These are phyloP conservation scores for Serranus cabrilla DNA, from an alignment of 2,797 vertebrate genomes.

Conservation along the genomic window DNA sequence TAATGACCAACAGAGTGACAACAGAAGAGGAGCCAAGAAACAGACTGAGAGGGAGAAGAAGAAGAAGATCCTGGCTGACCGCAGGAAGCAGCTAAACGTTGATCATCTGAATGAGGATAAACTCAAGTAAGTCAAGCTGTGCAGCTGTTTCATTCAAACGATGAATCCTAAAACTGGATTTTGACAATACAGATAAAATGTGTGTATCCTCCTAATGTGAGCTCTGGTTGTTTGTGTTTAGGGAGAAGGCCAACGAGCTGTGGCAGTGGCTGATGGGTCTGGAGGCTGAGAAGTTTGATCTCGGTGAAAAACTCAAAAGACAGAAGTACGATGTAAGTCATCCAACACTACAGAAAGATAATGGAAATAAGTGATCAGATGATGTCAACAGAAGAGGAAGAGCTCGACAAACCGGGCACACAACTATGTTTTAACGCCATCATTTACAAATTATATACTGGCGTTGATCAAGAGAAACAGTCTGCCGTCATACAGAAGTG, in stretches of 20 bases:
- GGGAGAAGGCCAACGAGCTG: slow-evolving; percentile 88
- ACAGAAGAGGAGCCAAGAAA: slow-evolving; percentile 92
- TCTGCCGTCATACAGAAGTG: not conserved
- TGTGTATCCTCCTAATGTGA: not conserved
- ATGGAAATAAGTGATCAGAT: not conserved
- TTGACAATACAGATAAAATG: too few relatives aligned
- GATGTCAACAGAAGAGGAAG: not conserved
- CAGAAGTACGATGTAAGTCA: slow-evolving; percentile 89
- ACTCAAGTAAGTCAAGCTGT: slow-evolving; percentile 78
- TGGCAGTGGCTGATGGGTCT: slow-evolving; percentile 86
- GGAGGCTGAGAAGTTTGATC: slow-evolving; percentile 88
- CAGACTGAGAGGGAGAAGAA: slow-evolving; percentile 98
- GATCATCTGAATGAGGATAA: slow-evolving; percentile 88
- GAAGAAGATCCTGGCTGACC: slow-evolving; percentile 97
- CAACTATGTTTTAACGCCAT: too few relatives aligned
- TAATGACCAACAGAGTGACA: slow-evolving; percentile 71
- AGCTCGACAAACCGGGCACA: not conserved
- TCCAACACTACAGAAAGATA: not conserved
- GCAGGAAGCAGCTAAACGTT: slow-evolving; percentile 91
- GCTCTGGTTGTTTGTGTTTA: slow-evolving; percentile 50
- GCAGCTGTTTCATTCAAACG: not conserved
- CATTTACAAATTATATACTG: not conserved
- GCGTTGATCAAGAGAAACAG: not conserved
- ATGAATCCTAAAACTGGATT: not conserved
- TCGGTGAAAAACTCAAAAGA: slow-evolving; percentile 85